Evolutionary conservation across 2,888 invertebrate genomes (phyloP).

Genomic region (Homarus gammarus): DNA sequence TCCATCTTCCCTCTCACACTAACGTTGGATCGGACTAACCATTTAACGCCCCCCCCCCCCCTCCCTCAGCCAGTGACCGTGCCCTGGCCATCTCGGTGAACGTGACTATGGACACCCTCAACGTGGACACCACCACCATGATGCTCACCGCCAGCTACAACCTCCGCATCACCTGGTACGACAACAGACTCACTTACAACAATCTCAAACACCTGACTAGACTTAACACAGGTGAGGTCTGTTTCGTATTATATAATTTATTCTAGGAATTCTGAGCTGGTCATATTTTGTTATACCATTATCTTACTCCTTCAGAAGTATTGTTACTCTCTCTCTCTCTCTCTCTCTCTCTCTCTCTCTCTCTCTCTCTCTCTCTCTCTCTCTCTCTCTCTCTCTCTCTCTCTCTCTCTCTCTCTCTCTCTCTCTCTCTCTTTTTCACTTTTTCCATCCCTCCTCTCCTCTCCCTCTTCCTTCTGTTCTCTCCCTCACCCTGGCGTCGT

Average conservation of each 20-base stretch:
- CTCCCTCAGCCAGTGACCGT: conserved; percentile 26
- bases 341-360: not conserved
- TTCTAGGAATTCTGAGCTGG: too few species aligned
- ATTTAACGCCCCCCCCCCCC: too few species aligned
- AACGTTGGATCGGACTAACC: too few species aligned
- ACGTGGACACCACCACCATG: conserved; percentile 63
- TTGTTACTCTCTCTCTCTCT: too few species aligned
- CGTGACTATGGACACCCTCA: conserved; percentile 48
- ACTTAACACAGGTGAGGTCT: conserved; percentile 65
- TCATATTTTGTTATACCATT: too few species aligned
- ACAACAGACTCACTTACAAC: conserved; percentile 70
- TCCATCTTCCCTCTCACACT: not conserved
- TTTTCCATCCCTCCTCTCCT: not conserved
- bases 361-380: not conserved
- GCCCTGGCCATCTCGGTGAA: conserved; percentile 58
- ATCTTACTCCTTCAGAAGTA: too few species aligned
- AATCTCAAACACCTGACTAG: conserved; percentile 63
- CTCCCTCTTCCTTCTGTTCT: not conserved
- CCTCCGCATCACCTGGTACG: conserved; percentile 61
- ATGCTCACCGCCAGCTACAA: conserved; percentile 60
- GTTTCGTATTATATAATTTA: too few species aligned
- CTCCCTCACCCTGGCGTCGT: not conserved
- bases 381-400: not conserved
- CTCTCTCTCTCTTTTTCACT: not conserved
- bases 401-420: not conserved